A percentile compares a stretch with the other conserved stretches of the same genome.
Evolutionary conservation across 2,888 invertebrate genomes (phyloP).

Genomic region (Chrysopilus asiliformis): DNA sequence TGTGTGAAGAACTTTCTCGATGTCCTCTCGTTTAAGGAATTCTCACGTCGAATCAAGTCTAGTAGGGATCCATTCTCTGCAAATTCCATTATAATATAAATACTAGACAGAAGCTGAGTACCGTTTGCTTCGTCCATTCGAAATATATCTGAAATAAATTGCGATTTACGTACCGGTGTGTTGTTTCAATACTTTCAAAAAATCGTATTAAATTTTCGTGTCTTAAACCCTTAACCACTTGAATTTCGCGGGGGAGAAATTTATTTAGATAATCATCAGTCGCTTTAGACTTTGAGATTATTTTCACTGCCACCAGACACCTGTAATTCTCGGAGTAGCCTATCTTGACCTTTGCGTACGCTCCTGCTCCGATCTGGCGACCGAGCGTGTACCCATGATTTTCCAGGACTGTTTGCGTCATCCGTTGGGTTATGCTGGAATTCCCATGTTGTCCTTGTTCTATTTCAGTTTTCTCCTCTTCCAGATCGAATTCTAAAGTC

Average conservation of each 20-base stretch:
- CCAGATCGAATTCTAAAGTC: too few relatives aligned
- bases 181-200: slow-evolving; percentile 72
- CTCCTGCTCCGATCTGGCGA: slow-evolving; percentile 66
- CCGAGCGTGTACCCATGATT: slow-evolving; percentile 63
- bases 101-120: too few relatives aligned
- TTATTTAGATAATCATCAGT: slow-evolving; percentile 68
- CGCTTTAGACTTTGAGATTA: slow-evolving; percentile 69
- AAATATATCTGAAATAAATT: too few relatives aligned
- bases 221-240: slow-evolving; percentile 65
- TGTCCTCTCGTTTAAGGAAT: slow-evolving; percentile 53
- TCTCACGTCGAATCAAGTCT: slow-evolving; percentile 60
- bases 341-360: slow-evolving; percentile 69
- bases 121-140: too few relatives aligned
- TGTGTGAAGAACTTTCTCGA: slow-evolving; percentile 60
- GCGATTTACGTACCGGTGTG: slow-evolving; percentile 47
- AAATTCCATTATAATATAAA: slow-evolving; percentile 74
- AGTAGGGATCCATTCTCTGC: slow-evolving; percentile 68
- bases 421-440: too few relatives aligned
- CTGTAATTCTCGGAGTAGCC: slow-evolving; percentile 61
- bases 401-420: slow-evolving; percentile 51
- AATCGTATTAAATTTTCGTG: slow-evolving; percentile 70
- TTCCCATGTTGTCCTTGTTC: too few relatives aligned
- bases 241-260: slow-evolving; percentile 69
- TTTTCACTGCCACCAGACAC: slow-evolving; percentile 66
- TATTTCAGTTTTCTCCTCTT: too few relatives aligned